Evolutionary conservation across 92 coral and sea anemone genomes (phyloP), one percentile per base, ranked within the genome.

Genomic region (Blastomussa wellsi): DNA sequence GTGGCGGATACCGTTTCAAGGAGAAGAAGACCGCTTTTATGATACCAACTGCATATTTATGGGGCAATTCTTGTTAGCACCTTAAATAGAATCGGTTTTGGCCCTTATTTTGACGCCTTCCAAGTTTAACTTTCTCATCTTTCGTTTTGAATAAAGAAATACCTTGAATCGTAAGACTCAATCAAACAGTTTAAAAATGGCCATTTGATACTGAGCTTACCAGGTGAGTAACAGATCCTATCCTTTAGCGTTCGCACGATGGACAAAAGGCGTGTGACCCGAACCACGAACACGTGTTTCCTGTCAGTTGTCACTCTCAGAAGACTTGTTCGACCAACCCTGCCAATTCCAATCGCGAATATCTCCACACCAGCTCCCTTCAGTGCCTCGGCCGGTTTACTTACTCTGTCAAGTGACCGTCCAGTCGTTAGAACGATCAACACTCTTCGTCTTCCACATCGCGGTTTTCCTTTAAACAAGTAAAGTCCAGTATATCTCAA

Each of bases 391-490:
- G 91, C 88, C 7, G 97, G 97, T 57, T 55, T 49, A 62, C 16
- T 52, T 13, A 91, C 91, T 28, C 89, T 80, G 41, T 93, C 97
- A 47, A 91, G 84, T n/a, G 93, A 89, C 7, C 70, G 78, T 9
- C 97, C 97, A 53, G 81, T 81, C 5, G 94, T 89, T 1, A 93
- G 74, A 22, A 91, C 86, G 5, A 93, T 76, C 64, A 93, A 86
- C n/a, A 91, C 90, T 24, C 92, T 89, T 80, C 92, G 86, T 60
- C 92, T 85, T 31, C 97, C 97, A 74, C 97, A 90, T 35, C 67
- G 84, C 32, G 97, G 97, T 78, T 59, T 92, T 49, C 88, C 89
- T n/a, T 73, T 82, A 66, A 93, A 93, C 81, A 93, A 60, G 47
- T 89, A 72, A 13, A 66, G 82, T 80, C 84, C 83, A 29, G 87